These are phyloP conservation scores for Paradoxurus hermaphroditus DNA, from an alignment of 2,113 vertebrate genomes.

Conservation along the genomic window DNA sequence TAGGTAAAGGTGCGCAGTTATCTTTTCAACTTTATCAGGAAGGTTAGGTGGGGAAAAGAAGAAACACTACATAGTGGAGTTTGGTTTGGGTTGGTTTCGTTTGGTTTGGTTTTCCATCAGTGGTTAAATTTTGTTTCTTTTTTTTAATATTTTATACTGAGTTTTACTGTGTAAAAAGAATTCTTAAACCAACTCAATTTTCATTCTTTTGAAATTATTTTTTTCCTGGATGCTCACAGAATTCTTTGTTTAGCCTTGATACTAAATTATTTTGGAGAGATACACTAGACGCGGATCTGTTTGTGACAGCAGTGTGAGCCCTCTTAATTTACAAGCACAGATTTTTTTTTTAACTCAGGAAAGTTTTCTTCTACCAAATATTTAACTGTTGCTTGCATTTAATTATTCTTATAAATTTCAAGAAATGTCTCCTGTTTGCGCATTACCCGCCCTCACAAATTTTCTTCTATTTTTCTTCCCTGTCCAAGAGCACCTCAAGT, in stretches of 20 bases:
- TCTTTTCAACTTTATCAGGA: background rate
- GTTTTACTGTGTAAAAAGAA: background rate
- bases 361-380: background rate
- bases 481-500: background rate
- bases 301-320: background rate
- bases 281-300: background rate
- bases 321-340: background rate
- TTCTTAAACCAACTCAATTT: background rate
- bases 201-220: background rate
- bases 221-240: background rate
- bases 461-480: background rate
- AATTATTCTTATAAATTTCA: conserved; percentile 15
- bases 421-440: background rate
- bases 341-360: background rate
- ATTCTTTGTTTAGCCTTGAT: background rate
- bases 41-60: background rate
- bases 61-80: background rate
- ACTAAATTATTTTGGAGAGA: background rate
- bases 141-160: background rate
- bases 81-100: background rate
- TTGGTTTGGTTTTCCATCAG: background rate
- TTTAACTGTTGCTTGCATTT: background rate
- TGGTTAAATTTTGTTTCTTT: background rate
- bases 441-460: background rate
- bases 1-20: background rate